Conservation (phyloP, 2,113 vertebrate species). For the Macquaria ambigua region DNA sequence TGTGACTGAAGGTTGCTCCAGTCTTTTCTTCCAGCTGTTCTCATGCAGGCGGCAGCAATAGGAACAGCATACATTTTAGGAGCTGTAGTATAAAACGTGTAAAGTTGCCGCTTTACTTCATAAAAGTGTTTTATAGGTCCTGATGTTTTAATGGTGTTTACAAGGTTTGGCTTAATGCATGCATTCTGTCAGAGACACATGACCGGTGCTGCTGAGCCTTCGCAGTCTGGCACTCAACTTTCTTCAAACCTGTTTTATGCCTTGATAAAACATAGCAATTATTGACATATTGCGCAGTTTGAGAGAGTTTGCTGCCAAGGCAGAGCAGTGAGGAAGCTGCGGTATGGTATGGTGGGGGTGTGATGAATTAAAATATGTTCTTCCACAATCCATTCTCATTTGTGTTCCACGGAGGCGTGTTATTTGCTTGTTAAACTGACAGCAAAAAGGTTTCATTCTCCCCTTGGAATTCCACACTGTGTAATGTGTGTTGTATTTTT, state of each 20-base stretch:
- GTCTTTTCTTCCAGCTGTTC: constrained; percentile 3
- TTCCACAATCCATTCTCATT: constrained; percentile 66
- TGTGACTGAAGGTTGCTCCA: constrained; percentile 10
- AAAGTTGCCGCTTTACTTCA: constrained; percentile 84
- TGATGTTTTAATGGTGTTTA: constrained; percentile 88
- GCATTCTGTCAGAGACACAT: constrained; percentile 68
- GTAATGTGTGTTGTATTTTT: constrained; percentile 48
- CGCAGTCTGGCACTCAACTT: constrained; percentile 75
- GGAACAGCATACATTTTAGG: constrained; percentile 59
- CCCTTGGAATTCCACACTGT: constrained; percentile 60
- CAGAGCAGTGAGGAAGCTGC: constrained; percentile 55
- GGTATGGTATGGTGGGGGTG: constrained; percentile 70
- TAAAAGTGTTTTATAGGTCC: constrained; percentile 85
- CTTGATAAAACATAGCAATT: constrained; percentile 76
- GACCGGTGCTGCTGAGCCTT: constrained; percentile 69
- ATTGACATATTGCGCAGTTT: constrained; percentile 78
- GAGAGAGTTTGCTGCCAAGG: constrained; percentile 78
- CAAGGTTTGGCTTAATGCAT: constrained; percentile 77
- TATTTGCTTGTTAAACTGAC: constrained; percentile 76
- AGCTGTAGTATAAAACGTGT: constrained; percentile 61
- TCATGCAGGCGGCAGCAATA: constrained; percentile 28
- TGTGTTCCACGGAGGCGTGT: constrained; percentile 55
- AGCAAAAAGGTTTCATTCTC: constrained; percentile 68
- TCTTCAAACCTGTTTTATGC: constrained; percentile 71
- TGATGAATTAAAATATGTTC: constrained; percentile 70